These are phyloP conservation scores for Nibea coibor DNA, from an alignment of 2,113 vertebrate genomes.

Conservation along the genomic window DNA sequence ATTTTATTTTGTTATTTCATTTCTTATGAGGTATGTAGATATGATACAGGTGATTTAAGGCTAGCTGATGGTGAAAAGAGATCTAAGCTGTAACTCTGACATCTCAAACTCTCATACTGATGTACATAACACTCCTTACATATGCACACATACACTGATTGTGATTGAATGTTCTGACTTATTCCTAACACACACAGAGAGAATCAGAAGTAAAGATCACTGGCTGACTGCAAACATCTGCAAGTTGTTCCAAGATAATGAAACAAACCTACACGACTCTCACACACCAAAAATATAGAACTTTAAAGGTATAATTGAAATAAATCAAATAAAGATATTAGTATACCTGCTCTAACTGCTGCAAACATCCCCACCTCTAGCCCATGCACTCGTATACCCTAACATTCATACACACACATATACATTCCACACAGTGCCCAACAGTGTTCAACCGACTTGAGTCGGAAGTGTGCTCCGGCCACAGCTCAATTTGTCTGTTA, in stretches of 20 bases:
- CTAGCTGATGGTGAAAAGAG: background rate
- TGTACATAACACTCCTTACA: too few relatives aligned
- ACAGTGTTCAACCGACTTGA: slow-evolving; percentile 28
- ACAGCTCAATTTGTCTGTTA: slow-evolving; percentile 69
- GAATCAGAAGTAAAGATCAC: slow-evolving; percentile 56
- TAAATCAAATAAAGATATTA: background rate
- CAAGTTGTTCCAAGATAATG: slow-evolving; percentile 41
- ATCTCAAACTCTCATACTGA: too few relatives aligned
- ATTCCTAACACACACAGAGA: background rate
- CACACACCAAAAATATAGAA: background rate
- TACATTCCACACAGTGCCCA: background rate
- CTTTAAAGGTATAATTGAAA: background rate
- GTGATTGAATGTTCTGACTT: background rate
- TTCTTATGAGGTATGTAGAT: too few relatives aligned
- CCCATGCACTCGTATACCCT: background rate
- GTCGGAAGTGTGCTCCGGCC: slow-evolving; percentile 36
- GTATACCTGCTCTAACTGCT: too few relatives aligned
- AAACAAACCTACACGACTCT: slow-evolving; percentile 8
- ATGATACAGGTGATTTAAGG: too few relatives aligned
- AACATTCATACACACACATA: background rate
- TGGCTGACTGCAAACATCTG: slow-evolving; percentile 32
- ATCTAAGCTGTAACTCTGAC: background rate
- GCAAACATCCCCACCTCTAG: background rate
- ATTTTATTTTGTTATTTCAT: too few relatives aligned
- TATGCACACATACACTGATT: too few relatives aligned